Base-by-base conservation (phyloP, 1,140 invertebrate genomes). In the Chelonus insularis region DNA sequence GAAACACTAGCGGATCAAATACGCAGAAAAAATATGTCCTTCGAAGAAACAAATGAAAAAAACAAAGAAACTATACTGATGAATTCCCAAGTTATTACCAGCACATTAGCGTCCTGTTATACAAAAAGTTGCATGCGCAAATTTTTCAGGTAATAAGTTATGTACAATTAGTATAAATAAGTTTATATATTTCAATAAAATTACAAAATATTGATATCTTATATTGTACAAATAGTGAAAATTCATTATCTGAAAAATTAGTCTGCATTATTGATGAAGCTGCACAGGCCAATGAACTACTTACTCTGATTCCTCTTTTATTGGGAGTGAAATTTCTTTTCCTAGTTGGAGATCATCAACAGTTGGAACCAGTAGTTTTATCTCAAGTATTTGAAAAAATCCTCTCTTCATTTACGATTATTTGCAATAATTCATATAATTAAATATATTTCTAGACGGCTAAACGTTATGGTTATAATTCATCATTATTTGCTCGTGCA, bases 191-290 rank as follows among this genome's bases (percentile, higher is more conserved):
- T 23, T 25, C 3, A 23, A 52, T 36, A 6, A 20, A 18, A 36
- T 34, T 52, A 18, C 1, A 36, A 4, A 18, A 18, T 37, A 8
- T 5, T 18, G 6, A 18, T 52, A 14, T 23, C 8, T 43, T 25
- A 23, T 43, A 16, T 20, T 16, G 4, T 1, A 32, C 2, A 47
- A n/a, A 9, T 7, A 11, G 2, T 16, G 29, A 16, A 20, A 78
- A 6, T 92, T 96, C 71, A n/a, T n/a, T n/a, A n/a, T n/a, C n/a
- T n/a, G n/a, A n/a, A n/a, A n/a, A n/a, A n/a, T 87, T 90, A 50
- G 84, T 90, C 43, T 96, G 94, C 70, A 93, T 97, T 23, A 85
- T 97, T 25, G 95, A 98, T 75, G 95, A 98, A 80, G 94, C 95
- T 12, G 91, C 92, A 0, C 93, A 96, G 68, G 89, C 88, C 63